phyloP scores from a whole-genome alignment of 2,113 vertebrate genomes.

The Plectropomus leopardus region DNA sequence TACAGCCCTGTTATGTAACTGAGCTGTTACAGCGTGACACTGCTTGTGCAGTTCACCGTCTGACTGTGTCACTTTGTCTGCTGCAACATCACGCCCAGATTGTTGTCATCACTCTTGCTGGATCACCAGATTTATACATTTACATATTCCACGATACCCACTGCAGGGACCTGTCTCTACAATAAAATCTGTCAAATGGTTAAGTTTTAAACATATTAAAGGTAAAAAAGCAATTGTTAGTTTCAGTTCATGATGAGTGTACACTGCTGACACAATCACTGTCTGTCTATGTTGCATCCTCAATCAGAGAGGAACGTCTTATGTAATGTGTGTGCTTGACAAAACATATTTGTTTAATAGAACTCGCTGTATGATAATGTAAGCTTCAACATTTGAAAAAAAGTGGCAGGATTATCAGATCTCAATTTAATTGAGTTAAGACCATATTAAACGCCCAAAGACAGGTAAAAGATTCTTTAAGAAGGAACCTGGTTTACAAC shows the following conservation, averaged over 20 bases:
- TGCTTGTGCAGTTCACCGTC: not conserved
- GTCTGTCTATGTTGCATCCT: not conserved
- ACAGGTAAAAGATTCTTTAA: too few species aligned
- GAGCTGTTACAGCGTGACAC: slow-evolving; percentile 5
- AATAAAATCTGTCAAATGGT: not conserved
- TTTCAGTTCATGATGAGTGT: not conserved
- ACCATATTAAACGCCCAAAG: too few species aligned
- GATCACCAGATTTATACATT: not conserved
- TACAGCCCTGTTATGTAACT: slow-evolving; percentile 49
- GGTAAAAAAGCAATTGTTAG: not conserved
- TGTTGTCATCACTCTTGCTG: fast-evolving
- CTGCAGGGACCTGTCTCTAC: not conserved
- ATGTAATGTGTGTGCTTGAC: slow-evolving; percentile 4
- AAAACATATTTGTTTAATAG: not conserved
- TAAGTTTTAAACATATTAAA: not conserved
- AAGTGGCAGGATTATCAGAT: not conserved
- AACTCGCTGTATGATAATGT: not conserved
- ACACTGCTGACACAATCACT: not conserved
- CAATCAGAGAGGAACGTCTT: not conserved
- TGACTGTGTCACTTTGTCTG: not conserved
- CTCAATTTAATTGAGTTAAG: too few species aligned
- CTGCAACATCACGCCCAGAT: not conserved
- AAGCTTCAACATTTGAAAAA: not conserved
- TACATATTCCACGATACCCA: not conserved
- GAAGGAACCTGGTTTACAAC: too few species aligned